Evolutionary conservation across 1,140 invertebrate genomes (phyloP), one percentile per base, ranked within the genome.

Genomic region (Eumeta japonica): DNA sequence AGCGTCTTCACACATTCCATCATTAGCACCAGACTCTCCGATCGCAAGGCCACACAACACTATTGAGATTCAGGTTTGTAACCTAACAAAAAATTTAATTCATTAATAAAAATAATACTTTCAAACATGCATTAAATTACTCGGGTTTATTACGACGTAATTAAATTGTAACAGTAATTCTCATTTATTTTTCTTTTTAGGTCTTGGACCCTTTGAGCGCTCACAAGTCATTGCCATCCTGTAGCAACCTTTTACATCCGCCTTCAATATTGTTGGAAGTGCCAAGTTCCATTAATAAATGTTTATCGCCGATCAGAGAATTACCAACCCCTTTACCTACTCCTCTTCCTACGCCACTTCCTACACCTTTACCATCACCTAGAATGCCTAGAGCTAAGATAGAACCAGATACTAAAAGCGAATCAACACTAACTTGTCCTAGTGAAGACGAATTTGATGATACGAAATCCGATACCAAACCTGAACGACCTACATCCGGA

Each of bases 201-300:
- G 84, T 85, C 11, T 57, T 86, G 10, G 83, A 86, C 60, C 75
- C 80, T 14, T 58, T 84, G 3, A 84, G 75, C 43, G 79, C 80
- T n/a, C 81, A 84, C 43, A 81, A 81, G 46, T 74, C 72, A 4
- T 55, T 68, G 10, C 57, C 64, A 13, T 65, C 63, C 15, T 75
- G 78, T 33, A 73, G 73, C 45, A 84, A 82, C 50, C 62, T 81
- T 2, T 65, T 82, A 15, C 81, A 83, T 62, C 83, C 83, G 15
- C 83, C 84, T 10, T 81, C 81, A 16, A 87, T 87, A 42, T 74
- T 86, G 10, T 71, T 88, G 17, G 86, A 89, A 76, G 83, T 87
- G 38, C 85, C 86, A 4, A 80, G 77, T 48, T 73, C 75, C 55
- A 84, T 84, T 20, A 84, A 82, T 48, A 84, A 84, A 58, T 87